These are phyloP conservation scores for Trematocara caparti DNA, from an alignment of 2,797 vertebrate species.

Conservation along the genomic window DNA sequence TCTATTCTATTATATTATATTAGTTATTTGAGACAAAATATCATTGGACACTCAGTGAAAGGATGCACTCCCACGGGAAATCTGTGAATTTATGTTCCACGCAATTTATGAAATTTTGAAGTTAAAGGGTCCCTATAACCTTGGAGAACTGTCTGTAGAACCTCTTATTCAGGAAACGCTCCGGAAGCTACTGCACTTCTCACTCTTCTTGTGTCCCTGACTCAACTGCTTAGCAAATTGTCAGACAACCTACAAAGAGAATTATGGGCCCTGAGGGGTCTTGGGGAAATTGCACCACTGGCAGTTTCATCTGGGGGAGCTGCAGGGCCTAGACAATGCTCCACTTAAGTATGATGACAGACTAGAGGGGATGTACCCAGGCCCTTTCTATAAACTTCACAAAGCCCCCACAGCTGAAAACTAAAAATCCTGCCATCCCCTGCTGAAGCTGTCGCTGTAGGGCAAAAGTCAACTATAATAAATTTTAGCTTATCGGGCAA, in stretches of 20 bases:
- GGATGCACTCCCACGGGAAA: not conserved
- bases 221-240: constrained; percentile 75
- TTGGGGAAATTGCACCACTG: constrained; percentile 72
- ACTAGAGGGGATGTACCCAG: constrained; percentile 63
- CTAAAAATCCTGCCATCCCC: constrained; percentile 52
- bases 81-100: not conserved
- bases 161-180: constrained; percentile 21
- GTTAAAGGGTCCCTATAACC: constrained; percentile 19
- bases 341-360: constrained; percentile 75
- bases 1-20: too few species aligned
- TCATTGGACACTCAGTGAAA: not conserved
- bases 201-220: constrained; percentile 56
- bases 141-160: constrained; percentile 27
- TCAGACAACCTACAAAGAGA: constrained; percentile 76
- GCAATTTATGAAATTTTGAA: constrained; percentile 16
- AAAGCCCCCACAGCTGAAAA: constrained; percentile 61
- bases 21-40: not conserved
- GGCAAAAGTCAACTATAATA: constrained; percentile 50
- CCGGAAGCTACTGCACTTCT: constrained; percentile 27
- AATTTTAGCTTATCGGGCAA: constrained; percentile 49
- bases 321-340: constrained; percentile 66
- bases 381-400: constrained; percentile 59
- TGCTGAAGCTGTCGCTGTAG: constrained; percentile 36
- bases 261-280: constrained; percentile 75
- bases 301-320: constrained; percentile 73